These are phyloP conservation scores for Ctenoplectra terminalis DNA, from an alignment of 1,140 invertebrate species.

Conservation along the genomic window DNA sequence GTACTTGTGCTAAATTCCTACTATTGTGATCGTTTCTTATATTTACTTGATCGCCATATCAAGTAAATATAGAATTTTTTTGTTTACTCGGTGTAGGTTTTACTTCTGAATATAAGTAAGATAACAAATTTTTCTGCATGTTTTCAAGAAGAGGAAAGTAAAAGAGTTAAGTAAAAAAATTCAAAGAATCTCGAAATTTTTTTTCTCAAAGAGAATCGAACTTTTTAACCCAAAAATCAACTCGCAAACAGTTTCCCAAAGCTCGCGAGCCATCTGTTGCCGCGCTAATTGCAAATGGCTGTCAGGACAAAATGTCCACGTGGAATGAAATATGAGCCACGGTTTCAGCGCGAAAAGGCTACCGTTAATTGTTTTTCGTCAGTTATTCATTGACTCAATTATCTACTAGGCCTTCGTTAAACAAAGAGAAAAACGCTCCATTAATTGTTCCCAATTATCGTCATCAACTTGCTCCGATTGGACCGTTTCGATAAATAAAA, in stretches of 20 bases:
- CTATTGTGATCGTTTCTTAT: no score
- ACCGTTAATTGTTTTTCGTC: constrained; percentile 36
- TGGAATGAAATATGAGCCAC: constrained; percentile 42
- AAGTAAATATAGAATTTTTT: no score
- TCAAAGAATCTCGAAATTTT: neutral
- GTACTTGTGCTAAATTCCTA: no score
- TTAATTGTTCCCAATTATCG: neutral
- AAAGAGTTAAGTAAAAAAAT: no score
- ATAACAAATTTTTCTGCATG: no score
- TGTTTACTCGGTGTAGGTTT: no score
- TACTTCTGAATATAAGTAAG: no score
- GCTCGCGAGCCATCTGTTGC: constrained; percentile 25
- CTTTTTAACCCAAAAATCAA: neutral
- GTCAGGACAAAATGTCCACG: constrained; percentile 37
- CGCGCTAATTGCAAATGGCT: constrained; percentile 47
- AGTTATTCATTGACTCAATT: constrained; percentile 41
- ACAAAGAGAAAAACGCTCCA: neutral
- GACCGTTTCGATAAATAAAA: neutral
- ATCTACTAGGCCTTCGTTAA: neutral
- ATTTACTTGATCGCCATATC: no score
- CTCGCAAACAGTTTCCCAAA: neutral
- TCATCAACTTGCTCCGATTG: neutral
- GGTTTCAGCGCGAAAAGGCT: neutral
- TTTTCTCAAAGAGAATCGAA: neutral
- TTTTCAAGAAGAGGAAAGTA: no score